Conservation (phyloP, 92 coral and sea anemone genomes). For the Paramuricea clavata region DNA sequence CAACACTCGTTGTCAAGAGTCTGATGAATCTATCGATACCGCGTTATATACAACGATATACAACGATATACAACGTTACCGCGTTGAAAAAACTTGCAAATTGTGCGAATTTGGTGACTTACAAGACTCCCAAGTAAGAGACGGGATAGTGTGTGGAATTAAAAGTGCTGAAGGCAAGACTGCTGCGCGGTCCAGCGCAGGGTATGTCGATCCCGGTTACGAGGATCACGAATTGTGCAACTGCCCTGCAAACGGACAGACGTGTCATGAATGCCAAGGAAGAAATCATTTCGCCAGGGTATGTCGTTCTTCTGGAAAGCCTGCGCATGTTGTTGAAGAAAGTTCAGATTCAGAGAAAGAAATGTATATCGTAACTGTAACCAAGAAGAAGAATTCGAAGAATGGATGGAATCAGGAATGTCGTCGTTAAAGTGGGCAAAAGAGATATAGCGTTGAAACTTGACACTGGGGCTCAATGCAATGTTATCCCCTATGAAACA, state of each 20-base stretch:
- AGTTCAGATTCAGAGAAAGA: neutral
- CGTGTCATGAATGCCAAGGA: slow-evolving; percentile 32
- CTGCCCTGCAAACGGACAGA: neutral
- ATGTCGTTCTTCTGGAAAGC: neutral
- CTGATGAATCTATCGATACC: slow-evolving; percentile 36
- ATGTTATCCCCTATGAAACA: slow-evolving; percentile 36
- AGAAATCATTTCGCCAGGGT: slow-evolving; percentile 8
- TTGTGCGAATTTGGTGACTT: slow-evolving; percentile 8
- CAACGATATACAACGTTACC: slow-evolving; percentile 45
- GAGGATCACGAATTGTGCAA: too few species aligned
- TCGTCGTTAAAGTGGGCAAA: neutral
- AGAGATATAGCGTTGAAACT: slow-evolving; percentile 45
- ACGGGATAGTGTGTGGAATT: slow-evolving; percentile 13
- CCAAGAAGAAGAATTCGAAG: neutral
- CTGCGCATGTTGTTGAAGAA: neutral
- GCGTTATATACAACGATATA: too few species aligned
- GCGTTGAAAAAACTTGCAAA: slow-evolving; percentile 37
- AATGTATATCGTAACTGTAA: neutral
- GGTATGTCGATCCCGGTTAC: too few species aligned
- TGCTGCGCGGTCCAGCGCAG: too few species aligned
- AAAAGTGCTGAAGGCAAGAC: slow-evolving; percentile 22
- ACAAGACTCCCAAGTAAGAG: neutral
- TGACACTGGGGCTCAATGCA: slow-evolving; percentile 66
- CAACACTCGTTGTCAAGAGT: slow-evolving; percentile 49
- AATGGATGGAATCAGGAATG: neutral